Evolutionary conservation across 1,140 invertebrate species (phyloP), one percentile per base, ranked within the genome.

Genomic region (Heliconius eleuchia): DNA sequence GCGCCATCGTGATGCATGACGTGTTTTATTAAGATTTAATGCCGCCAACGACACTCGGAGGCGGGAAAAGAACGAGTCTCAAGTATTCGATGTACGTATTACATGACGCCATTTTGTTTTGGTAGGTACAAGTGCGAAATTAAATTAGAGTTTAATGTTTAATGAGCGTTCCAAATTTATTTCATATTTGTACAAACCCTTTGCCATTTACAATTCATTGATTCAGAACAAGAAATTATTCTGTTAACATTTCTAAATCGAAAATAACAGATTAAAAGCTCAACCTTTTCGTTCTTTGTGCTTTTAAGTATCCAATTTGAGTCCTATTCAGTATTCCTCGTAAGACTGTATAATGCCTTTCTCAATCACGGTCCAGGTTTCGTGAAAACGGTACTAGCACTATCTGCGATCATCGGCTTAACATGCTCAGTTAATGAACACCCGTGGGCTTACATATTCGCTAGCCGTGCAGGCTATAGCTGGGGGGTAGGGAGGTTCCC

Each of bases 21-120:
- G 92, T 87, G 88, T 89, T 93, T 94, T 94, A 94, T 94, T 94
- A 94, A 94, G 92, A 94, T 94, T 93, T 93, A 92, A 93, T 92
- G 92, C 90, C 89, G 89, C 86, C 89, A 93, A 93, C 92, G 91
- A 93, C 92, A 94, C 92, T 93, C 88, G 85, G 88, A 90, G 92
- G 91, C 92, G 92, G 92, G 88, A 93, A 93, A 94, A 94, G 92
- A 94, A 93, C 91, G 91, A 91, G 91, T 91, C 91, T 94, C 92
- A 78, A 78, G 92, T 93, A 90, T 91, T 86, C 89, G 90, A 90
- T 92, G 92, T 89, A 90, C 88, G 89, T 91, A 90, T 91, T 91
- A 89, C 90, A 91, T 92, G 90, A 89, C 90, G 92, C 91, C 89
- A 91, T 91, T 91, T 92, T 92, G 88, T 87, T 89, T 91, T 90